Evolutionary conservation across 1,140 invertebrate genomes (phyloP), one percentile per base, ranked within the genome.

Genomic region (Tetramorium parvispinum): DNA sequence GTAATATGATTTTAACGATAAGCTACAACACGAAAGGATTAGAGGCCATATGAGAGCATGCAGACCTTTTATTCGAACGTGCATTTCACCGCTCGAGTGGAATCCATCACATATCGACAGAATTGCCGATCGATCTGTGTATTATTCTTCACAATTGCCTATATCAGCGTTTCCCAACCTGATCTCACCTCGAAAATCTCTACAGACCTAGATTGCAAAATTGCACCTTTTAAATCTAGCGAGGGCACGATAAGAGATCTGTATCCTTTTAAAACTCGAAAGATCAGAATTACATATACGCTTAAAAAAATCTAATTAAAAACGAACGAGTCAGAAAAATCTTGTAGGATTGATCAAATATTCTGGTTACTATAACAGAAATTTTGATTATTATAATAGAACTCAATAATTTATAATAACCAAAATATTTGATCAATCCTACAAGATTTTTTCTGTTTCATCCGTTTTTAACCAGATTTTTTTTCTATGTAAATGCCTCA

Each of bases 1-100:
- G 1, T 57, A 81, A 57, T 57, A 71, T 57, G 21, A 57, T 82
- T 82, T 70, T 37, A 82, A 68, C 1, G 65, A 82, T 81, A 82
- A 70, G 51, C 40, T 57, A 43, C 10, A 21, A 53, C 8, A 16
- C 77, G 37, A 71, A 51, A 71, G 65, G 37, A 82, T 82, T 82
- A 82, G 65, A 82, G 40, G 51, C 18, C 51, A 11, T 40, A 27
- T 57, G 57, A 49, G 8, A 82, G 11, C 24, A 55, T 3, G 37
- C 24, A 16, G 10, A 32, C 51, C 51, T 82, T 51, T 82, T 71
- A 70, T 82, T 10, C 37, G 37, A 40, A 46, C 51, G 24, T 66
- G 51, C 21, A 27, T 66, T 79, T 81, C 46, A 27, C 49, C 21
- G 4, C 37, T 71, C 40, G 66, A 73, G 51, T 70, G 53, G n/a